Base-by-base conservation (phyloP, 2,113 vertebrate species). In the Dendrocopos noguchii region DNA sequence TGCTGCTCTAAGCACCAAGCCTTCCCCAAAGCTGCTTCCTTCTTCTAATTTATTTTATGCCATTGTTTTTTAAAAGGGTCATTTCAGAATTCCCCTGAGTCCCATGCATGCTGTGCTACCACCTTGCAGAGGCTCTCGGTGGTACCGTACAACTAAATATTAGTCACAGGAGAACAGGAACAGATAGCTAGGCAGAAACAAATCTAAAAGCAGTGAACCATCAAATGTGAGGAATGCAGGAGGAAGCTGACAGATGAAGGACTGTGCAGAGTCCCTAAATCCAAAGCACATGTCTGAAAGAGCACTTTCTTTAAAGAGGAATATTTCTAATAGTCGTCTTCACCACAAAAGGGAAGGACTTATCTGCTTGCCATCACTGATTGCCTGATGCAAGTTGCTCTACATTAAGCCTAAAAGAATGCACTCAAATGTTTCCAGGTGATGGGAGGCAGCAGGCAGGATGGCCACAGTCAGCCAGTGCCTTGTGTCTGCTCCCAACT, bases 201-300 rank as follows among this genome's bases (percentile, higher is more conserved):
- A 95, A 91, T 94, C 94, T 94, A 85, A 90, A 88, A 93, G 91
- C 80, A 90, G 56, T 66, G 91, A 96, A 80, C 85, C 85, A 90
- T 90, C 95, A 88, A 80, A 87, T 52, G 80, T 80, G 76, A 88
- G 60, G 68, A 91, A 70, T 0, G 4, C 46, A 66, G 71, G 84
- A 85, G 63, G 92, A 76, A 92, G 94, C 74, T 95, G 92, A 89
- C 95, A 94, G 87, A 46, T 95, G 87, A 97, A 96, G 84, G 92
- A 88, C 92, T 82, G 80, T 42, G 53, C 84, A 55, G 70, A 94
- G 73, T 82, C 72, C 91, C 87, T 88, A 91, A 95, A 96, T 92
- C 76, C 93, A 88, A 88, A 90, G 72, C 0, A 0, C 17, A 11
- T 91, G 94, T 94, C 85, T 84, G 80, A 95, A 96, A 95, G 61